Base-by-base conservation (phyloP, 1,140 invertebrate species). In the Apolygus lucorum region DNA sequence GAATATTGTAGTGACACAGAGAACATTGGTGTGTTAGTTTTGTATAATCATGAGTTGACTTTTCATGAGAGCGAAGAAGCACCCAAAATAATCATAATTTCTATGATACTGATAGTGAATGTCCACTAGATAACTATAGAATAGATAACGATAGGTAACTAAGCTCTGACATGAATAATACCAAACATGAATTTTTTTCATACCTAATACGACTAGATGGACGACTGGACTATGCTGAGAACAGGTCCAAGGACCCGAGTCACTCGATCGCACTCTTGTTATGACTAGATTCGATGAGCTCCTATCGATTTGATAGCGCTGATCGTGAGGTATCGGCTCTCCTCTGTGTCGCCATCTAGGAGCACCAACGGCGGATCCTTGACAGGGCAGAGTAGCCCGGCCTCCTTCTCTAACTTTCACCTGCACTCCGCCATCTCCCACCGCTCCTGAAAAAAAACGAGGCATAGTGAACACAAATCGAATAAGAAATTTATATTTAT, bases 171-270 rank as follows among this genome's bases (percentile, higher is more conserved):
- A 62, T 21, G 26, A 63, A 63, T 25, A 63, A 63, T 8, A 63
- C 27, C 81, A 42, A 42, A 42, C 34, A 17, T 42, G 34, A 17
- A 42, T 42, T 42, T 42, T 42, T 42, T 4, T 42, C 84, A 86
- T 76, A 88, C 86, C 86, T 69, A 88, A 81, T 68, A 88, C 86
- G 42, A 87, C 82, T 69, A 88, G 80, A 73, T 85, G 84, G 52
- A 87, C 83, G 4, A 85, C 84, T 75, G 82, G 82, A 28, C 84
- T 84, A 65, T 85, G 85, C 4, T 87, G 80, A 70, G 84, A 84
- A 75, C 87, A 88, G 70, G 82, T 83, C 87, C 87, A 88, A 73
- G 83, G 82, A 66, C 87, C 87, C 72, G 87, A 85, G 73, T 88
- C 87, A 74, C 88, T 86, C 24, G 87, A 79, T 73, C 86, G 80